Evolutionary conservation across 30 jellyfish, hydroid and myxozoan genomes (phyloP), one percentile per base, ranked within the genome.

Genomic region (Cassiopea xamachana): DNA sequence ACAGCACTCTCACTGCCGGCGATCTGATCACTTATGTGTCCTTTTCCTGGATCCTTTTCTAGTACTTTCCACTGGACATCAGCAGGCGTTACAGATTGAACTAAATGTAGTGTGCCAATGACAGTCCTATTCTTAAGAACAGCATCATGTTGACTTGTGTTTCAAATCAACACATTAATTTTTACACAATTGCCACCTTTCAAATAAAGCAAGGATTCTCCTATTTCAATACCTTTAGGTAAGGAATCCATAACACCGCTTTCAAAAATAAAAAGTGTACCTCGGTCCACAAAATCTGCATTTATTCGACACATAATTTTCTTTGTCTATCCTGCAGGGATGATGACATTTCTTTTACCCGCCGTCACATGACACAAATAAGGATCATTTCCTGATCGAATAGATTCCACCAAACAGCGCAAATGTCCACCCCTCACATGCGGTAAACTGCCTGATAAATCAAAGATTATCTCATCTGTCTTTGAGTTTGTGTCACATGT

Each of bases 281-380:
- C 82, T 46, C 48, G 46, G 7, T 48, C 86, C 48, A 47, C 47
- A 48, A 77, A 77, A 7, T 75, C 86, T 48, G 86, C 15, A 64
- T 77, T 77, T 44, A 77, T 77, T 10, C 86, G 75, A 55, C 73
- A 77, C 6, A 75, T 9, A 8, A 77, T 16, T 43, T 77, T 48
- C 73, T 77, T 77, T 46, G 47, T 55, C 73, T 77, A 5, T 19
- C 86, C 73, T n/a, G 86, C 86, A 77, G 86, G 86, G 48, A 77
- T 77, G 51, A 43, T 77, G 48, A 77, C 86, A 48, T 77, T 64
- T 55, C 74, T 77, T 44, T 77, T 77, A 2, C 7, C 47, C n/a
- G 74, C 50, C n/a, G 46, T 77, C 74, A 47, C 86, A 16, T 74
- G 27, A 75, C 64, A 27, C 49, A 75, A 77, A 27, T 79, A 79